Percentiles rank a stretch among this genome's conserved stretches.
phyloP scores from a whole-genome alignment of 2,888 invertebrate species.

The Aquatica leii region DNA sequence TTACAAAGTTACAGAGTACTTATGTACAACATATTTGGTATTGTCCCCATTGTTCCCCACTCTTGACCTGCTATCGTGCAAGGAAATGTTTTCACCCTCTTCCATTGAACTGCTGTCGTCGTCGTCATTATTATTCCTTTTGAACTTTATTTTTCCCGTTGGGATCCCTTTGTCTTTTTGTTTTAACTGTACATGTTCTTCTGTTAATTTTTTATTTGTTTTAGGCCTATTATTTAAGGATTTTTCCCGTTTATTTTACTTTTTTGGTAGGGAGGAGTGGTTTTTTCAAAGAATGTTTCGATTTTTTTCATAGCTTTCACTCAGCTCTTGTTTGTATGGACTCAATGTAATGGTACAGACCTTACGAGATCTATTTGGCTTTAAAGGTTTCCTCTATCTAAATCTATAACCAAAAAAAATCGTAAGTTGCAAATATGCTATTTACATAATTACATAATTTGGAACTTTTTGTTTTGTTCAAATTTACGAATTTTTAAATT shows the following conservation, averaged over 20 bases:
- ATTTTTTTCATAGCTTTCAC: background rate
- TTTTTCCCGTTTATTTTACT: background rate
- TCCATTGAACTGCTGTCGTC: conserved; percentile 2
- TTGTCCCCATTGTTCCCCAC: conserved; percentile 2
- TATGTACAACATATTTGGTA: background rate
- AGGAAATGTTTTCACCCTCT: background rate
- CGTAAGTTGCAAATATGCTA: too few species aligned
- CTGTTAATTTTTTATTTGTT: too few species aligned
- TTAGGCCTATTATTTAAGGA: background rate
- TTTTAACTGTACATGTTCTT: too few species aligned
- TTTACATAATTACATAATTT: too few species aligned
- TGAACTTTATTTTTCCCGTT: background rate
- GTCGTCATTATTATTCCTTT: background rate
- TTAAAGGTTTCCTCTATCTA: too few species aligned
- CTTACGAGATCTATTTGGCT: too few species aligned
- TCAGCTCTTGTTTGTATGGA: too few species aligned
- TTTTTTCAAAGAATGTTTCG: background rate
- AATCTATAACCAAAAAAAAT: too few species aligned
- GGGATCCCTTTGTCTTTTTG: background rate
- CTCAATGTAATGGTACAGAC: too few species aligned
- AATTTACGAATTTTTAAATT: too few species aligned
- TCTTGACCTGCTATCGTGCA: background rate
- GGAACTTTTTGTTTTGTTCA: too few species aligned
- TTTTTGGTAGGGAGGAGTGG: background rate
- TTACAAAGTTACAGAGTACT: background rate